Evolutionary conservation across 2,797 vertebrate species (phyloP).

Genomic region (Cirrhinus mrigala): DNA sequence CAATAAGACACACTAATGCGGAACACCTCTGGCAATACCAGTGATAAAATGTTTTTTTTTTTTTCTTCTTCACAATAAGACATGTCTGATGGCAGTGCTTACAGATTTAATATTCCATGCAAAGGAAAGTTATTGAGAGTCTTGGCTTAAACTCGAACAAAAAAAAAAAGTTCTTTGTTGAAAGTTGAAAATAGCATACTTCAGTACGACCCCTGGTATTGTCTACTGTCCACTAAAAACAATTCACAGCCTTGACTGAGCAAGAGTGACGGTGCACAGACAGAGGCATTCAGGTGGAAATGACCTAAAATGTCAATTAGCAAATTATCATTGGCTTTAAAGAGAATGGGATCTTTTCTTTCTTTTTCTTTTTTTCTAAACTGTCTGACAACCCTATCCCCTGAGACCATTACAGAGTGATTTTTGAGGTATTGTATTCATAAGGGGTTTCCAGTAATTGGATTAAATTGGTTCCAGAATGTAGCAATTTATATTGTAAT

Average conservation of each 20-base stretch:
- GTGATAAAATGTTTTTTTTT: not conserved
- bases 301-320: constrained; percentile 84
- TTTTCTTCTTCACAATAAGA: not conserved
- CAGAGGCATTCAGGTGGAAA: constrained; percentile 81
- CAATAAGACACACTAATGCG: constrained; percentile 21
- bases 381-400: constrained; percentile 83
- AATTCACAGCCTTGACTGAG: constrained; percentile 44
- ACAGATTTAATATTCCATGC: not conserved
- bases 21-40: not conserved
- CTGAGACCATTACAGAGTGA: constrained; percentile 84
- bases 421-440: constrained; percentile 89
- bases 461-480: constrained; percentile 92
- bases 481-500: constrained; percentile 92
- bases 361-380: constrained; percentile 68
- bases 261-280: constrained; percentile 64
- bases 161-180: constrained; percentile 20
- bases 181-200: constrained; percentile 40
- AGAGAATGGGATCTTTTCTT: constrained; percentile 73
- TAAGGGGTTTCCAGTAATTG: constrained; percentile 87
- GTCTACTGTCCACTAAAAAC: constrained; percentile 60
- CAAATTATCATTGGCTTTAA: constrained; percentile 82
- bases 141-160: constrained; percentile 29
- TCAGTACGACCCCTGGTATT: constrained; percentile 35
- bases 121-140: constrained; percentile 2
- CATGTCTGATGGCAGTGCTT: not conserved